Percentiles rank a stretch among this genome's conserved stretches.
phyloP scores from a whole-genome alignment of 2,888 invertebrate species.

The Cantharis nigra region DNA sequence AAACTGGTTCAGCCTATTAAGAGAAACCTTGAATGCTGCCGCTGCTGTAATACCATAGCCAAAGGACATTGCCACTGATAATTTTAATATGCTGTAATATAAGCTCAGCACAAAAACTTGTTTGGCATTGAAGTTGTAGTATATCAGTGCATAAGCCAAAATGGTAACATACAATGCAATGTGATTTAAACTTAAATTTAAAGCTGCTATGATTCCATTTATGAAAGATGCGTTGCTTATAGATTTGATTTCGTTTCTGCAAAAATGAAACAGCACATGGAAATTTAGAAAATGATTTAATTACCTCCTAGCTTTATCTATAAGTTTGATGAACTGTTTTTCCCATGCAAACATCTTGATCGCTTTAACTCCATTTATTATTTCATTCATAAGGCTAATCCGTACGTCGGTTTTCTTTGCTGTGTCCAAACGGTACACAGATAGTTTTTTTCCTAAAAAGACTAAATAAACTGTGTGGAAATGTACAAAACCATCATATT shows the following conservation, averaged over 20 bases:
- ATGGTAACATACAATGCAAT: constrained; percentile 73
- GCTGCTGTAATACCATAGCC: constrained; percentile 68
- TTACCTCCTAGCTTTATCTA: constrained; percentile 74
- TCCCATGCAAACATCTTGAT: constrained; percentile 62
- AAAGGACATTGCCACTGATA: constrained; percentile 75
- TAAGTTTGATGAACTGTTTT: constrained; percentile 72
- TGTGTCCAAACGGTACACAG: constrained; percentile 65
- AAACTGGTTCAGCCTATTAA: constrained; percentile 63
- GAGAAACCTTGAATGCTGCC: constrained; percentile 66
- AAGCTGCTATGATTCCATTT: constrained; percentile 59
- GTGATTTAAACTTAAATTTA: constrained; percentile 70
- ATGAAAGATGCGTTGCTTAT: constrained; percentile 57
- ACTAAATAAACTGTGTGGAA: background rate
- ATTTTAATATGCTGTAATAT: constrained; percentile 73
- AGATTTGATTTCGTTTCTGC: constrained; percentile 55
- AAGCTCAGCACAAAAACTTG: constrained; percentile 74
- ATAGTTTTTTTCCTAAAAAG: background rate
- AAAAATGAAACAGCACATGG: constrained; percentile 19
- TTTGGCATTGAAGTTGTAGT: constrained; percentile 67
- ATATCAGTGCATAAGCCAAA: constrained; percentile 63
- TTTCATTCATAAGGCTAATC: constrained; percentile 89
- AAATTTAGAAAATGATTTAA: constrained; percentile 35
- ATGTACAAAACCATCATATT: too few species aligned
- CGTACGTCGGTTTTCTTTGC: constrained; percentile 87
- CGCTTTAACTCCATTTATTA: constrained; percentile 81